A percentile compares a stretch with the other conserved stretches of the same genome.
phyloP scores from a whole-genome alignment of 2,888 invertebrate genomes.

The Agrotis segetum region DNA sequence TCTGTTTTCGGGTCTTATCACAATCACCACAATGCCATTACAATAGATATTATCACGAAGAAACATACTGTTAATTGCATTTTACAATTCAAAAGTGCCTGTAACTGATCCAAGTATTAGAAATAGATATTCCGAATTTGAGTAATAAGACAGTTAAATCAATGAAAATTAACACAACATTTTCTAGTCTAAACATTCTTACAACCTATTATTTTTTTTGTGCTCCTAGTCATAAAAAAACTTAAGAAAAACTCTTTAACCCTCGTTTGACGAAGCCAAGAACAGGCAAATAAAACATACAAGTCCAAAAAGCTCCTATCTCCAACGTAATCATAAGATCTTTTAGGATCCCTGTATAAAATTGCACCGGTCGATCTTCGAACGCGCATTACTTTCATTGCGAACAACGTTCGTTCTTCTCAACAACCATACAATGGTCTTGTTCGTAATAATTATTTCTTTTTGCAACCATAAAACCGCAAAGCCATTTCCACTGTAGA shows the following conservation, averaged over 20 bases:
- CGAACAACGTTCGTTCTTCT: conserved; percentile 3
- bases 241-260: neutral
- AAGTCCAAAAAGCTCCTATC: neutral
- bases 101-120: neutral
- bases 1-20: no score
- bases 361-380: neutral
- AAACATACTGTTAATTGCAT: no score
- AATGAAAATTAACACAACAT: neutral
- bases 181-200: neutral
- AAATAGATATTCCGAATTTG: neutral
- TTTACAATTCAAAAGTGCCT: neutral
- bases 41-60: no score
- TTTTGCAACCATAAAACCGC: conserved; percentile 60
- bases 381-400: conserved; percentile 24
- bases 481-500: conserved; percentile 54
- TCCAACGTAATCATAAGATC: neutral
- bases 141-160: no score
- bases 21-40: no score
- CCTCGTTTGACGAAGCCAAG: neutral
- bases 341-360: conserved; percentile 5
- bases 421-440: conserved; percentile 13
- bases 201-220: neutral
- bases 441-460: conserved; percentile 45
- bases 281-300: neutral
- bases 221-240: no score